Evolutionary conservation across 2,888 invertebrate species (phyloP).

Genomic region (Rhabditophanes sp.): DNA sequence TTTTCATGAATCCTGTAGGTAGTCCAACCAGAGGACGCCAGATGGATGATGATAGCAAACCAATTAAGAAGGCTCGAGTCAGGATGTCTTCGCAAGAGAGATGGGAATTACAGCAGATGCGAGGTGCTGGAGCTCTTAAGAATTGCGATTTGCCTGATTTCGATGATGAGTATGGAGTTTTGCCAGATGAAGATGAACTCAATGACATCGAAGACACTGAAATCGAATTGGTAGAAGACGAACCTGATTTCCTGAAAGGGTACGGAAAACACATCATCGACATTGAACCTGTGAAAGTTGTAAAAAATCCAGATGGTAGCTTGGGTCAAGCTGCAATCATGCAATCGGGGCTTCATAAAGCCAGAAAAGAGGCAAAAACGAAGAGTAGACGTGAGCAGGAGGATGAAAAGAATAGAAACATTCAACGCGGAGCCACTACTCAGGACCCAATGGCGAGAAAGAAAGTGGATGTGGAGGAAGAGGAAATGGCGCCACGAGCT

Average conservation of each 20-base stretch:
- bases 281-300: slow-evolving; percentile 42
- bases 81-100: slow-evolving; percentile 80
- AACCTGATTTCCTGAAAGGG: slow-evolving; percentile 71
- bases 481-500: slow-evolving; percentile 12
- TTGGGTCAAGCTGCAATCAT: slow-evolving; percentile 98
- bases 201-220: slow-evolving; percentile 79
- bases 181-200: slow-evolving; percentile 47
- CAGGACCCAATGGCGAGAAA: slow-evolving; percentile 34
- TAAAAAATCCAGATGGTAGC: slow-evolving; percentile 84
- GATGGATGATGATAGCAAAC: slow-evolving; percentile 3
- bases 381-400: slow-evolving; percentile 19
- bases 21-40: neutral
- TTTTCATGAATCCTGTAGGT: slow-evolving; percentile 29
- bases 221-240: slow-evolving; percentile 94
- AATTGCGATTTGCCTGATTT: slow-evolving; percentile 88
- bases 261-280: slow-evolving; percentile 47
- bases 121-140: slow-evolving; percentile 58
- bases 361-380: slow-evolving; percentile 53
- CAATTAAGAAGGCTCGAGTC: slow-evolving; percentile 44
- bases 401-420: slow-evolving; percentile 6
- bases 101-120: slow-evolving; percentile 94
- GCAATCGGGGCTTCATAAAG: slow-evolving; percentile 89
- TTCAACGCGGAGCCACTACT: slow-evolving; percentile 15
- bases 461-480: slow-evolving; percentile 17
- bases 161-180: slow-evolving; percentile 79